Evolutionary conservation across 2,888 invertebrate species (phyloP), one percentile per base, ranked within the genome.

Genomic region (Mythimna lalbum): DNA sequence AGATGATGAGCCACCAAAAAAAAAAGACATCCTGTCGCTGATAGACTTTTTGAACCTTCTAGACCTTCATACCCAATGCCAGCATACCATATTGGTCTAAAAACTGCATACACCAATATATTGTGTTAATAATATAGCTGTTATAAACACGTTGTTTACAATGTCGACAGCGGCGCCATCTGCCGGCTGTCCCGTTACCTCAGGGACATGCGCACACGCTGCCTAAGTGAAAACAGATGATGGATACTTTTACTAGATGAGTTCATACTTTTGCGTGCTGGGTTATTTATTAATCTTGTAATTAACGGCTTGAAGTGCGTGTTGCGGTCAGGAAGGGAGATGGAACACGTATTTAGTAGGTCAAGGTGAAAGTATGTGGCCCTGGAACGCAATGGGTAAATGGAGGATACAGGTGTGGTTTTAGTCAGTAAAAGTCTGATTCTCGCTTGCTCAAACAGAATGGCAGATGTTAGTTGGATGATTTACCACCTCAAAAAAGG

Each of bases 121-220:
- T 72, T 77, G 62, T 57, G 67, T 63, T 78, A 81, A 81, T 81
- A 78, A 78, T 76, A 59, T 79, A 79, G 66, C 63, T 79, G 76
- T 80, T 71, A 79, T 60, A 75, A 70, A 82, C 79, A 71, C 70
- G 81, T 69, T 68, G 65, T 77, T 84, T 77, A 76, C 85, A 78
- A 68, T 73, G 65, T 62, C 65, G 68, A 78, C 50, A 31, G 36
- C 63, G 33, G 49, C 63, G 81, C 82, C 85, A 85, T 85, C 85
- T 85, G 85, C 85, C 73, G 70, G 52, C 47, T 62, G 70, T 89
- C 84, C 89, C 88, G 89, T 89, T 89, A 89, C 81, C 75, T 87
- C 87, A 84, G 85, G 89, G 87, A 79, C 87, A 52, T 43, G 83
- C 76, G 76, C 74, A 52, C 39, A 63, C 73, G 78, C 69, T 31